Conservation (phyloP, 2,888 invertebrate species). For the Argyresthia albistria region DNA sequence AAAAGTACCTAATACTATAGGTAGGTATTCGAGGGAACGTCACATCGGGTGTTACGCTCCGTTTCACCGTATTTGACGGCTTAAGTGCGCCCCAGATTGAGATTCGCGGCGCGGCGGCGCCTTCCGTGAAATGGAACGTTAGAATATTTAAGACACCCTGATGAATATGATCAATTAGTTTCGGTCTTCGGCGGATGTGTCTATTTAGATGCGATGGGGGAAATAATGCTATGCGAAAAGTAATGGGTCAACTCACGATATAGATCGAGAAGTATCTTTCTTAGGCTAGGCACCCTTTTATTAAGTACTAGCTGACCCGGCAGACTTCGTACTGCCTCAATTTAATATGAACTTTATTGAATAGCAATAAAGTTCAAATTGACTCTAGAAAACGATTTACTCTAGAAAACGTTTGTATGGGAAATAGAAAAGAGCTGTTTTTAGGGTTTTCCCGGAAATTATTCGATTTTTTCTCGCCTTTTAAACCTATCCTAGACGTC, state of each 20-base stretch:
- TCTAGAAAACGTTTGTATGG: too few species aligned
- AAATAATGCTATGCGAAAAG: background rate
- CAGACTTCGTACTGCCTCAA: too few species aligned
- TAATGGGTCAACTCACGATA: background rate
- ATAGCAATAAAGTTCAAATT: too few species aligned
- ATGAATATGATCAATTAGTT: slow-evolving; percentile 18
- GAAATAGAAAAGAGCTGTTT: too few species aligned
- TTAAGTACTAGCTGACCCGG: too few species aligned
- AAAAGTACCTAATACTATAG: background rate
- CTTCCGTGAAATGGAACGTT: slow-evolving; percentile 8
- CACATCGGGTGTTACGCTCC: slow-evolving; percentile 41
- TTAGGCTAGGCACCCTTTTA: too few species aligned
- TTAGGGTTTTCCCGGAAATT: too few species aligned
- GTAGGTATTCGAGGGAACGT: slow-evolving; percentile 22
- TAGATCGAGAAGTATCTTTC: too few species aligned
- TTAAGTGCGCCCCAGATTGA: slow-evolving; percentile 43
- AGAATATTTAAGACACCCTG: slow-evolving; percentile 16
- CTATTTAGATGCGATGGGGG: background rate
- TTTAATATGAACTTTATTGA: too few species aligned
- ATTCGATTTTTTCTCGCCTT: too few species aligned
- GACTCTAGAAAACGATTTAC: too few species aligned
- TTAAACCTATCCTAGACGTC: too few species aligned
- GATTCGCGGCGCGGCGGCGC: slow-evolving; percentile 22
- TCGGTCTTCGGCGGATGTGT: slow-evolving; percentile 4
- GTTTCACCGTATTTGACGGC: slow-evolving; percentile 46